Percentiles rank a stretch among this genome's conserved stretches.
Evolutionary conservation across 2,113 vertebrate species (phyloP).

Genomic region (Pseudolaguvia tuberculata): DNA sequence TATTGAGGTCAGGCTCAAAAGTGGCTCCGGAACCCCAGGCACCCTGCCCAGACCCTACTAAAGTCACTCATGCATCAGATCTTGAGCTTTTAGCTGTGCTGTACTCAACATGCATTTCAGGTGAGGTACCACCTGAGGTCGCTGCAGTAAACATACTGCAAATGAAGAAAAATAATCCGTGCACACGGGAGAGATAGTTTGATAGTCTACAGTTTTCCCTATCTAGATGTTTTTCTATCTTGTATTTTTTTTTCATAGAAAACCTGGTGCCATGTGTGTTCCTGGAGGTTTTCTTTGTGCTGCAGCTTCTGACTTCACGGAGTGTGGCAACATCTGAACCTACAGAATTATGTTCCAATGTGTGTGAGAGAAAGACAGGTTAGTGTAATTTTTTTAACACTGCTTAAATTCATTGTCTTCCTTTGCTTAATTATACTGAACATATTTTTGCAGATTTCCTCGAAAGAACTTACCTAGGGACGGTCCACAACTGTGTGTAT

Average conservation of each 20-base stretch:
- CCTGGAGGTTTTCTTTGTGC: constrained; percentile 92
- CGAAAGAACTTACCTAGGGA: constrained; percentile 77
- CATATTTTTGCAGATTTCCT: constrained; percentile 67
- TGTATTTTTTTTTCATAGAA: constrained; percentile 64
- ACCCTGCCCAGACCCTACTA: constrained; percentile 69
- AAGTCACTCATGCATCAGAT: constrained; percentile 77
- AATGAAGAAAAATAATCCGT: too few relatives aligned
- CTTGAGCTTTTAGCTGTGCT: constrained; percentile 81
- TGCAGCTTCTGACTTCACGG: constrained; percentile 87
- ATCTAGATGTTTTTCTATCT: too few relatives aligned
- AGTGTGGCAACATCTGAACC: constrained; percentile 53
- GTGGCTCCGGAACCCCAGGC: constrained; percentile 69
- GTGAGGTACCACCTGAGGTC: constrained; percentile 64
- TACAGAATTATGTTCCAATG: constrained; percentile 45
- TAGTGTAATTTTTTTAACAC: too few relatives aligned
- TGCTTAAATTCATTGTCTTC: not conserved
- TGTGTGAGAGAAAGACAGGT: constrained; percentile 56
- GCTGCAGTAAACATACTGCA: not conserved
- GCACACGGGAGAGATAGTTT: too few relatives aligned
- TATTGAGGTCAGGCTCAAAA: constrained; percentile 57
- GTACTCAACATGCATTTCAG: constrained; percentile 87
- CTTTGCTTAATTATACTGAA: not conserved
- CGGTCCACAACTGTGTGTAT: constrained; percentile 92
- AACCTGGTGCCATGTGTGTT: constrained; percentile 95
- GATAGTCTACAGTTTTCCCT: too few relatives aligned